A percentile compares a stretch with the other conserved stretches of the same genome.
Conservation (phyloP, 2,113 vertebrate genomes). For the crab-eating macaque (Macaca fascicularis) region T2T-MFA8v1.1 NC_088375.1:62819001-62819500, state of each 20-base stretch:
- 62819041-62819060: not conserved
- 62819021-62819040: not conserved
- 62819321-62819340: constrained; percentile 94
- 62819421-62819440: not conserved
- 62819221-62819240: constrained; percentile 91
- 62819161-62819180: constrained; percentile 88
- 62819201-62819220: constrained; percentile 92
- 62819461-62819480: too few relatives aligned
- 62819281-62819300: constrained; percentile 92
- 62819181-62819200: constrained; percentile 93
- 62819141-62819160: constrained; percentile 96
- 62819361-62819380: accelerated
- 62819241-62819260: constrained; percentile 96
- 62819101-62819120: not conserved
- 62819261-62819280: constrained; percentile 95
- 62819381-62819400: not conserved
- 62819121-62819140: constrained; percentile 85
- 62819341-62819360: accelerated
- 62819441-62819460: not conserved
- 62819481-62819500: accelerated
- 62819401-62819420: accelerated
- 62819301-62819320: constrained; percentile 91
- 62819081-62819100: not conserved
- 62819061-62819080: not conserved
- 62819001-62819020: too few relatives aligned